phyloP scores from a whole-genome alignment of 2,797 vertebrate species.

The Melanogrammus aeglefinus region DNA sequence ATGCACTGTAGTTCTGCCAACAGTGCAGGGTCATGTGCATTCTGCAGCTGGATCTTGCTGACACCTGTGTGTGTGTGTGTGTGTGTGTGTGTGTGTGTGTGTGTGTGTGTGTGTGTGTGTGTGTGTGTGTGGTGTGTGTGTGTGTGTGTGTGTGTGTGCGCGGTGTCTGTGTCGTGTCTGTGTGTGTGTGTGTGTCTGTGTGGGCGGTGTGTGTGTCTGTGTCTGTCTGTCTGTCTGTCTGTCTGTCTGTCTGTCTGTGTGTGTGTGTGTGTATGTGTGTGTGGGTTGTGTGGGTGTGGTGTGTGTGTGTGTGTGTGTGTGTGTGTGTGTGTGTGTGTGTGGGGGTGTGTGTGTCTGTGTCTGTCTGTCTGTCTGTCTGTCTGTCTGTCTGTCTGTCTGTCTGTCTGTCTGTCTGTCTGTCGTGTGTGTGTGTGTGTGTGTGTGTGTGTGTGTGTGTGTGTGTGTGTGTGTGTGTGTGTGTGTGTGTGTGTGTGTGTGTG shows the following conservation, averaged over 20 bases:
- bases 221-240: too few species aligned
- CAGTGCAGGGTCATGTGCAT: conserved; percentile 24
- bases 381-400: too few species aligned
- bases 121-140: background rate
- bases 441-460: background rate
- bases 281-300: background rate
- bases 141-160: background rate
- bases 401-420: too few species aligned
- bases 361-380: too few species aligned
- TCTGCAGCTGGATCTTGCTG: conserved; percentile 36
- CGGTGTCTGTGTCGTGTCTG: too few species aligned
- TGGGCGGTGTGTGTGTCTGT: background rate
- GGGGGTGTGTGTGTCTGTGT: background rate
- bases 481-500: background rate
- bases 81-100: background rate
- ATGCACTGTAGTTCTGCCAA: conserved; percentile 20
- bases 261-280: too few species aligned
- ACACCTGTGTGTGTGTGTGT: conserved; percentile 3
- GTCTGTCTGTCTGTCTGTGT: background rate
- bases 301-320: background rate
- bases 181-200: background rate
- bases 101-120: too few species aligned
- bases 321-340: too few species aligned
- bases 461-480: too few species aligned
- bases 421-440: background rate